Conservation (phyloP, 2,797 vertebrate species). For the Chaunax sp. region DNA sequence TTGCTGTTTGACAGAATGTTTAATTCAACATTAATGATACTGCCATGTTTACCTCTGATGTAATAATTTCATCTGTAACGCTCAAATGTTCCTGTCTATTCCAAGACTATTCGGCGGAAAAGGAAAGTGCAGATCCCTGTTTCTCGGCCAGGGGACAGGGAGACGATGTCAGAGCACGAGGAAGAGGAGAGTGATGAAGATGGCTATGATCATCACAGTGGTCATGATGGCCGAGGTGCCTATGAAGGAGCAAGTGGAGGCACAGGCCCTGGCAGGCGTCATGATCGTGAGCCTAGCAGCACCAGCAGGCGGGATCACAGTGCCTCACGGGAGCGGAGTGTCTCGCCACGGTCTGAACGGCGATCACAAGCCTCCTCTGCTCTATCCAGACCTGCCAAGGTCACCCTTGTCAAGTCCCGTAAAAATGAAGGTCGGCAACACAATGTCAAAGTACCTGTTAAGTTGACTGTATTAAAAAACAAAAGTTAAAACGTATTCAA, state of each 20-base stretch:
- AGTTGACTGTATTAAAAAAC: not conserved
- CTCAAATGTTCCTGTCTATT: slow-evolving; percentile 2
- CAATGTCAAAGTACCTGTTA: slow-evolving; percentile 5
- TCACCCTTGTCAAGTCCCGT: slow-evolving; percentile 96
- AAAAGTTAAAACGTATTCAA: too few relatives aligned
- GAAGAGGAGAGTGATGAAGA: slow-evolving; percentile 97
- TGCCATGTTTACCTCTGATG: not conserved
- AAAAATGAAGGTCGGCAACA: slow-evolving; percentile 92
- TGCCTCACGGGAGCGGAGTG: slow-evolving; percentile 91
- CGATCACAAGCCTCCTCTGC: slow-evolving; percentile 89
- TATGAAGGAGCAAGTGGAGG: slow-evolving; percentile 82
- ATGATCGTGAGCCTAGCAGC: slow-evolving; percentile 74
- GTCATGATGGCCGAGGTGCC: slow-evolving; percentile 73
- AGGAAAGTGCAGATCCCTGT: slow-evolving; percentile 94
- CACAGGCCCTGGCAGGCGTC: slow-evolving; percentile 72
- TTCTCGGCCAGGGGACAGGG: slow-evolving; percentile 89
- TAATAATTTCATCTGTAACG: slow-evolving; percentile 4
- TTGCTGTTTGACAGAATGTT: not conserved
- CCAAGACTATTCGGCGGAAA: slow-evolving; percentile 95
- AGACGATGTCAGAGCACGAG: slow-evolving; percentile 92
- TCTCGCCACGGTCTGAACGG: slow-evolving; percentile 93
- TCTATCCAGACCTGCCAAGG: slow-evolving; percentile 91
- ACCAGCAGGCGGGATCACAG: slow-evolving; percentile 85
- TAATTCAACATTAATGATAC: not conserved
- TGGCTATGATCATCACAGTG: slow-evolving; percentile 84